Percentiles rank a stretch among this genome's conserved stretches.
phyloP scores from a whole-genome alignment of 2,113 vertebrate species.

The Pseudorectes ferrugineus region DNA sequence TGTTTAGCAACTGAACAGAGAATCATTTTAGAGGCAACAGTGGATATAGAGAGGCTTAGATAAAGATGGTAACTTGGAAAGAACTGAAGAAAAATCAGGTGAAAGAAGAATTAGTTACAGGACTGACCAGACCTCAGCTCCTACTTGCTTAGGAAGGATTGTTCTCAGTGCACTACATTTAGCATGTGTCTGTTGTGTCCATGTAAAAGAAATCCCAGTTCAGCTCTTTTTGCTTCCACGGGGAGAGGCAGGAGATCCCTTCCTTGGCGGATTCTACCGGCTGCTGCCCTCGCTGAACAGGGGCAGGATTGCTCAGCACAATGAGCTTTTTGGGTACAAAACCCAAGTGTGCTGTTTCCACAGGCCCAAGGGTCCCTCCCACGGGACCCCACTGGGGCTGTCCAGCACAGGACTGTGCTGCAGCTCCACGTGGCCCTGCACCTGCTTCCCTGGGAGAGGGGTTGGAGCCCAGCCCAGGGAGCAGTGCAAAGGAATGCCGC shows the following conservation, averaged over 20 bases:
- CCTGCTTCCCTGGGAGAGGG: not conserved
- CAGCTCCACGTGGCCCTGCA: not conserved
- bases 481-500: not conserved
- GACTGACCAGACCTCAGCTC: not conserved
- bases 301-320: not conserved
- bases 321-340: not conserved
- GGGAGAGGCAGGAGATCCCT: not conserved
- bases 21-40: not conserved
- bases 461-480: not conserved
- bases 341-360: not conserved
- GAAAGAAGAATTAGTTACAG: not conserved
- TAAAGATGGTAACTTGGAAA: not conserved
- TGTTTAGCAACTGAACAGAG: not conserved
- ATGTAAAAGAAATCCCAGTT: not conserved
- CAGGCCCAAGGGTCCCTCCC: fast-evolving
- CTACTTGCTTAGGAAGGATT: not conserved
- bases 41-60: not conserved
- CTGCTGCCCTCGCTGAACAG: fast-evolving
- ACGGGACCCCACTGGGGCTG: fast-evolving
- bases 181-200: fast-evolving
- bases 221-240: not conserved
- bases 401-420: not conserved
- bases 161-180: not conserved
- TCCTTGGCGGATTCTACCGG: not conserved
- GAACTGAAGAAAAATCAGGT: not conserved